Evolutionary conservation across 1,140 invertebrate species (phyloP).

Genomic region (Aphis craccivora): DNA sequence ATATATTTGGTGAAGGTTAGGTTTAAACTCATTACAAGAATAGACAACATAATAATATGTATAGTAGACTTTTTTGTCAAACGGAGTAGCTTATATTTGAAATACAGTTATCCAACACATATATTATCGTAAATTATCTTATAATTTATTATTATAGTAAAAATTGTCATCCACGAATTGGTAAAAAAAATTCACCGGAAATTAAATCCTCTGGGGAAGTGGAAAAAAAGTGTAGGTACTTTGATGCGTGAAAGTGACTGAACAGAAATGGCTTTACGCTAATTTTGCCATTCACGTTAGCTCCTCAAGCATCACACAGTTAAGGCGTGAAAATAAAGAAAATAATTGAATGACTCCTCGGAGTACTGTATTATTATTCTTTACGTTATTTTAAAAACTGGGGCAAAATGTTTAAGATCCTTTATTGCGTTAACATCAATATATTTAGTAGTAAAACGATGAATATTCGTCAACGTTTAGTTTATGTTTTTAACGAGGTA

Average conservation of each 20-base stretch:
- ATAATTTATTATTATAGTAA: neutral
- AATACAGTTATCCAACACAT: neutral
- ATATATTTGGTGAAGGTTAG: neutral
- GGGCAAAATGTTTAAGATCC: neutral
- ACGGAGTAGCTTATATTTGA: neutral
- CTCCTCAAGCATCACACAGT: neutral
- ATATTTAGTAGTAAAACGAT: too few species aligned
- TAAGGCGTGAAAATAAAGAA: slow-evolving; percentile 7
- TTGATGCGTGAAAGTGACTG: slow-evolving; percentile 37
- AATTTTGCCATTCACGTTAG: neutral
- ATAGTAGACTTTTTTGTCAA: neutral
- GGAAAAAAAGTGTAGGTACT: neutral
- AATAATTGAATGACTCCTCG: slow-evolving; percentile 34
- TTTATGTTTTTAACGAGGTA: neutral
- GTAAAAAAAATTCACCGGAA: neutral
- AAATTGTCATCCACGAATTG: neutral
- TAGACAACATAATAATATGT: neutral
- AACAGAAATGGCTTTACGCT: slow-evolving; percentile 30
- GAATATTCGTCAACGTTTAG: neutral
- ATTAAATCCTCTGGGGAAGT: slow-evolving; percentile 20
- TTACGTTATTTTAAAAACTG: neutral
- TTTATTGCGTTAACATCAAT: neutral
- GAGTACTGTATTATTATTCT: neutral
- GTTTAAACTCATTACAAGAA: too few species aligned
- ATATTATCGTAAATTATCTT: neutral